Base-by-base conservation (phyloP, 2,113 vertebrate species). In the Lepisosteus oculatus region DNA sequence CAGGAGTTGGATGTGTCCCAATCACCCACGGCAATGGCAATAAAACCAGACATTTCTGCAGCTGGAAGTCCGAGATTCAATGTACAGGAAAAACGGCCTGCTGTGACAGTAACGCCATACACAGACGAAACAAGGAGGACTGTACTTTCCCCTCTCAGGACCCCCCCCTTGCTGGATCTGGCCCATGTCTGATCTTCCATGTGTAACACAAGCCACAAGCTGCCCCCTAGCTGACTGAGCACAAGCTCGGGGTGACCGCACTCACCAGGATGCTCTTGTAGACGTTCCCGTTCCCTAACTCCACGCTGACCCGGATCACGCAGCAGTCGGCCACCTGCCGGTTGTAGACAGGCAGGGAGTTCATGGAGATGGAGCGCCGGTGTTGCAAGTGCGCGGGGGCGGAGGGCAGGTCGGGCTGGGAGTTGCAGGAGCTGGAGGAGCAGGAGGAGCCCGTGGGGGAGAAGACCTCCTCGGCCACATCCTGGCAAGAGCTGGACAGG, bases 221-320 rank as follows among this genome's bases (percentile, higher is more conserved):
- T 29, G 29, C 29, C 29, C 29, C 29, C 29, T 29, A 1, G 29
- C 29, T 29, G 29, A 29, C 29, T 0, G 29, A 29, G 29, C 29
- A 29, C 29, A 29, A 29, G 29, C 29, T 29, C 29, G 29, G 9
- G 47, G 47, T 51, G 47, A 1, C 3, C 2, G 0, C 67, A 77
- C 93, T 90, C 78, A 95, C 94, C 94, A 95, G 69, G 73, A 95
- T 94, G 84, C 94, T 95, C 74, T 92, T 93, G 74, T 95, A 95
- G 69, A 95, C 84, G 87, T 95, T 95, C 3, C 93, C 93, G 0
- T 85, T 85, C 69, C 87, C 77, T 1, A 86, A 81, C 56, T 91
- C 80, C 12, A 95, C 83, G 80, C 91, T 94, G 78, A 95, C 89
- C 6, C 94, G 81, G 69, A 95, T 82, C 56, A 95, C 81, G 6